Conservation (phyloP, 1,140 invertebrate genomes). For the Pseudomyrmex cubaensis region DNA sequence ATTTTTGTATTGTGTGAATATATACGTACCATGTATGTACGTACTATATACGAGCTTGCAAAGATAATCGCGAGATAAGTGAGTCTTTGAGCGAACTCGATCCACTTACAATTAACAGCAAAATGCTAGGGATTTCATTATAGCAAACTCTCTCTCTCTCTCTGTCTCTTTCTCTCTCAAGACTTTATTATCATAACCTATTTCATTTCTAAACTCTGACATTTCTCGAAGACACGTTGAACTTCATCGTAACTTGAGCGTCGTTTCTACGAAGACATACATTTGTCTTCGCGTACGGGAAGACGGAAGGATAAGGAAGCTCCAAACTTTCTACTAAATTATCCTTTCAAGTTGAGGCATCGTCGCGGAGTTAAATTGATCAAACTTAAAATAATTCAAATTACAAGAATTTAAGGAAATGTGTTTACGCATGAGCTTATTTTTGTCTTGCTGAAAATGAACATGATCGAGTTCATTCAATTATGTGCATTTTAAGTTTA, state of each 20-base stretch:
- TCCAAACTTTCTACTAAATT: slow-evolving; percentile 19
- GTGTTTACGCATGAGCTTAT: background rate
- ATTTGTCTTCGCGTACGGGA: background rate
- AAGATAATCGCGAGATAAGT: slow-evolving; percentile 24
- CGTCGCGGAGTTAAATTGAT: background rate
- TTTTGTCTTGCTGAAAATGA: background rate
- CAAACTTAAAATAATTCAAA: background rate
- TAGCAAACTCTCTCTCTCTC: slow-evolving; percentile 3
- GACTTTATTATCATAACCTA: slow-evolving; percentile 49
- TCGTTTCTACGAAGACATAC: slow-evolving; percentile 6
- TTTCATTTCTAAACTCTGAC: slow-evolving; percentile 30
- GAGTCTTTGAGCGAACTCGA: slow-evolving; percentile 26
- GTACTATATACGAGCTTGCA: background rate
- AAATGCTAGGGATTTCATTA: slow-evolving; percentile 25
- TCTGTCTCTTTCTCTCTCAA: background rate
- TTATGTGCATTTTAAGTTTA: no score
- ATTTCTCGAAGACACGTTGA: background rate
- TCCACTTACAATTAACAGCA: slow-evolving; percentile 44
- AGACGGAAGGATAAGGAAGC: background rate
- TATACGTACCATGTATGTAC: no score
- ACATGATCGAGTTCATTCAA: no score
- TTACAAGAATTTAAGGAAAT: background rate
- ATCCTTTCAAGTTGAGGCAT: background rate
- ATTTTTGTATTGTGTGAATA: background rate
- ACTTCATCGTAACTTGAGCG: slow-evolving; percentile 17